phyloP scores from a whole-genome alignment of 2,888 invertebrate species.

The Osmoderma eremita region DNA sequence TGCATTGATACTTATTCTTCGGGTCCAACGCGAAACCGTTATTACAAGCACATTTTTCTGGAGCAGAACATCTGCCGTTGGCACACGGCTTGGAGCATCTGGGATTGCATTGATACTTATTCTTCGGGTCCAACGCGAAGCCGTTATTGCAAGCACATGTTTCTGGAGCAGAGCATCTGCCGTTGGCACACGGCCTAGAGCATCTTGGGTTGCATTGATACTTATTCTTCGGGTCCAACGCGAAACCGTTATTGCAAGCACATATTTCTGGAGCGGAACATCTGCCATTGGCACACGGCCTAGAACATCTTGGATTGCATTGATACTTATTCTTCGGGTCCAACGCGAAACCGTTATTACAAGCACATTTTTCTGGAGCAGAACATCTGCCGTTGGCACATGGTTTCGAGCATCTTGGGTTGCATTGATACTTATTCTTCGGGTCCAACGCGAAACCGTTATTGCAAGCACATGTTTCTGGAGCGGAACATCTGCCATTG shows the following conservation, averaged over 20 bases:
- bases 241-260: slow-evolving; percentile 50
- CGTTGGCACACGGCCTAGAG: slow-evolving; percentile 58
- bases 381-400: slow-evolving; percentile 46
- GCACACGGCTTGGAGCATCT: slow-evolving; percentile 47
- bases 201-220: slow-evolving; percentile 50
- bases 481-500: slow-evolving; percentile 44
- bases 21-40: slow-evolving; percentile 37
- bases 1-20: slow-evolving; percentile 55
- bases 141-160: slow-evolving; percentile 43
- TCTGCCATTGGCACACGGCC: slow-evolving; percentile 45
- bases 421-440: slow-evolving; percentile 42
- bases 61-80: slow-evolving; percentile 49
- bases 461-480: slow-evolving; percentile 44
- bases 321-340: slow-evolving; percentile 40
- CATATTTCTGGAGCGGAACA: slow-evolving; percentile 55
- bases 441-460: slow-evolving; percentile 36
- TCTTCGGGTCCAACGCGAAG: slow-evolving; percentile 44
- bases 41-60: slow-evolving; percentile 46
- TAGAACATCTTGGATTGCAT: slow-evolving; percentile 44
- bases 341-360: slow-evolving; percentile 41
- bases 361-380: slow-evolving; percentile 43
- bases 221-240: slow-evolving; percentile 39
- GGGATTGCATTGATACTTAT: slow-evolving; percentile 50
- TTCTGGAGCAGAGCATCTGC: slow-evolving; percentile 34
- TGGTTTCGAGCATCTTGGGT: slow-evolving; percentile 39